Percentiles rank a stretch among this genome's conserved stretches.
phyloP scores from a whole-genome alignment of 1,140 invertebrate genomes.

The Lepidotrigona ventralis region DNA sequence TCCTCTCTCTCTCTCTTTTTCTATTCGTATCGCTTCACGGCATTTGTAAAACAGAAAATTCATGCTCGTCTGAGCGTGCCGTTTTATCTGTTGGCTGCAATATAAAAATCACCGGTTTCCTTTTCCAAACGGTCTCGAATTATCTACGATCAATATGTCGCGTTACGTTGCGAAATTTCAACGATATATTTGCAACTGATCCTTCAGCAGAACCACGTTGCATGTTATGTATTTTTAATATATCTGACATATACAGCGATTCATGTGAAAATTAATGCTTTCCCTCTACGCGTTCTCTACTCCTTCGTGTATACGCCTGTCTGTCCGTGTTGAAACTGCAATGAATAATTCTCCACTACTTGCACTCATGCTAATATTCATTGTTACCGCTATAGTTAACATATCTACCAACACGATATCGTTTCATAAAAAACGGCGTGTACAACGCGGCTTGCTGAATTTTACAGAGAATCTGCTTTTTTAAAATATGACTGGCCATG shows the following conservation, averaged over 20 bases:
- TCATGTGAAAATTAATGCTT: not conserved
- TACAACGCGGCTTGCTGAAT: no score
- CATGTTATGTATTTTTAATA: not conserved
- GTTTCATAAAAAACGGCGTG: no score
- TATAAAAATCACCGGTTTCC: conserved; percentile 5
- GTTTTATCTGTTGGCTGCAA: not conserved
- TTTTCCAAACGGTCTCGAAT: not conserved
- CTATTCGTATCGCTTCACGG: not conserved
- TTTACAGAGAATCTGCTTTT: not conserved
- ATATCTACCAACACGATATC: not conserved
- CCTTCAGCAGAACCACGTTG: no score
- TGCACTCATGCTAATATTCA: not conserved
- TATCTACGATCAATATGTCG: not conserved
- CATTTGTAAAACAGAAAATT: conserved; percentile 10
- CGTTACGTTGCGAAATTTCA: not conserved
- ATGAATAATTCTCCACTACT: conserved; percentile 7
- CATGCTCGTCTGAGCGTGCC: not conserved
- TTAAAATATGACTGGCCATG: not conserved
- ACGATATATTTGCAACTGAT: not conserved
- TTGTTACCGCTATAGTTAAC: not conserved
- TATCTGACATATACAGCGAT: not conserved
- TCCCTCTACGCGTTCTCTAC: not conserved
- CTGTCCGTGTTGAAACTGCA: not conserved
- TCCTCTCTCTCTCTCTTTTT: not conserved
- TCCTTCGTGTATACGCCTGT: not conserved